Conservation (phyloP, 2,113 vertebrate genomes). For the Rhea americana region DNA sequence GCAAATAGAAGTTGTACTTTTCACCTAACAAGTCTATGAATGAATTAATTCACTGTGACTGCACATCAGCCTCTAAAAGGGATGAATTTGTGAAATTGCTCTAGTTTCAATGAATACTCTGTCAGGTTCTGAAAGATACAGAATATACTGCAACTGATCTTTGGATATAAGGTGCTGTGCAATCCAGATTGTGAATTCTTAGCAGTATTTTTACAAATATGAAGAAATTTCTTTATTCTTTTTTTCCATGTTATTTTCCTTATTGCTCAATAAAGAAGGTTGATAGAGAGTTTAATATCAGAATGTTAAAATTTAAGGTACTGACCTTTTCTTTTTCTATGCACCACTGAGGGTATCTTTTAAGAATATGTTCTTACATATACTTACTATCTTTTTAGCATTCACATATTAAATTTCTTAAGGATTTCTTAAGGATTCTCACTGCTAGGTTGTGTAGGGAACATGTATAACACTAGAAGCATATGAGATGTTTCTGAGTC, state of each 20-base stretch:
- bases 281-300: background rate
- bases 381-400: background rate
- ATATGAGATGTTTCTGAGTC: background rate
- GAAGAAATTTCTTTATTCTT: background rate
- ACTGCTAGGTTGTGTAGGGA: background rate
- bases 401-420: background rate
- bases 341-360: background rate
- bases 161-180: background rate
- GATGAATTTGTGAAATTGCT: background rate
- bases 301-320: background rate
- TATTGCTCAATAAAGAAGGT: background rate
- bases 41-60: background rate
- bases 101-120: background rate
- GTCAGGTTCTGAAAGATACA: background rate
- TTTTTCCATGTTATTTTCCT: fast-evolving
- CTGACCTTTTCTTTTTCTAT: background rate
- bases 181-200: background rate
- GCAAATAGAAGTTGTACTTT: background rate
- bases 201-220: background rate
- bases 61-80: background rate
- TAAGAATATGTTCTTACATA: background rate
- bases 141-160: background rate
- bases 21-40: background rate
- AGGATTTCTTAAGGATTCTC: background rate
- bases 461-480: background rate